These are phyloP conservation scores for Caiman crocodilus DNA, from an alignment of 2,797 vertebrate species.

Conservation along the genomic window DNA sequence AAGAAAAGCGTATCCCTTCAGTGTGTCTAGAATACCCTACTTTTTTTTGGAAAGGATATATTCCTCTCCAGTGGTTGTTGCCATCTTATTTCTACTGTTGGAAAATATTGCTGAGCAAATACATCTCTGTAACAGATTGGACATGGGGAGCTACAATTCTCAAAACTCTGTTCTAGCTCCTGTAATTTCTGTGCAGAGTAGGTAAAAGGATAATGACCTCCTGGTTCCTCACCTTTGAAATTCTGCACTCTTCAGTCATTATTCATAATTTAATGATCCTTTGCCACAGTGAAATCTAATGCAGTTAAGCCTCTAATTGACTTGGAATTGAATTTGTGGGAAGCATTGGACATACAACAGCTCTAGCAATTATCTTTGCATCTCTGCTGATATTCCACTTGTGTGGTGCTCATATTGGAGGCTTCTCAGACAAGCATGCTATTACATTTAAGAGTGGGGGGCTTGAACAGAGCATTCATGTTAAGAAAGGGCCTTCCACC, in stretches of 20 bases:
- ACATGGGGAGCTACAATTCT: neutral
- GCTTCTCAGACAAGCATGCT: neutral
- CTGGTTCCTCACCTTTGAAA: neutral
- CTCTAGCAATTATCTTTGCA: neutral
- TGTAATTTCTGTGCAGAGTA: neutral
- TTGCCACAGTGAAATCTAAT: neutral
- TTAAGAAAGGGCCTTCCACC: conserved; percentile 5
- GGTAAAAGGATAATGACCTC: neutral
- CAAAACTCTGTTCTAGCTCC: neutral
- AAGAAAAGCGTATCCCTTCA: no score
- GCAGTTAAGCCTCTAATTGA: neutral
- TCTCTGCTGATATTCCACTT: neutral
- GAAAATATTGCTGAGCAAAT: neutral
- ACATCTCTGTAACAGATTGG: neutral
- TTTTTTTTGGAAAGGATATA: neutral
- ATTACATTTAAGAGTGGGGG: neutral
- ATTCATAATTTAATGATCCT: neutral
- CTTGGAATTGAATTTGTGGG: neutral
- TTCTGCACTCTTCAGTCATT: neutral
- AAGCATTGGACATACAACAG: neutral
- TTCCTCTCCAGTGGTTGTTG: neutral
- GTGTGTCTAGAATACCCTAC: neutral
- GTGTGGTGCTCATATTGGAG: rapidly evolving
- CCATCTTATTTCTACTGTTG: neutral
- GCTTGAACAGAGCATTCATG: neutral